Evolutionary conservation across 2,888 invertebrate species (phyloP), one percentile per base, ranked within the genome.

Genomic region (Nezara viridula): DNA sequence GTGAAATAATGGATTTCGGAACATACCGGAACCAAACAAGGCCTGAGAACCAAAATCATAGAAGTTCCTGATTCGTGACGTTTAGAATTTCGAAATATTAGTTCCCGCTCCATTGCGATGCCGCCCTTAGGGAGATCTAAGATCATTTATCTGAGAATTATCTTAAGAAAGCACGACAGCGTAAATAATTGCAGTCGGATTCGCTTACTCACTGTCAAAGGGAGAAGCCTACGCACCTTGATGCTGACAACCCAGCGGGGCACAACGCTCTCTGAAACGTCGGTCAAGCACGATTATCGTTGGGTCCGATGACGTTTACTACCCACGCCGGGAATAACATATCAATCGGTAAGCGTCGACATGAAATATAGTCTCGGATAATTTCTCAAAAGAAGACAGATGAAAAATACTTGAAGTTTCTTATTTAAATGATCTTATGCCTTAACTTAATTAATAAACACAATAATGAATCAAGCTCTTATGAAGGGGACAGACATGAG

Each of bases 101-200:
- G 77, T 40, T 27, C 7, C n/a, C n/a, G 81, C 44, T 81, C 44
- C 24, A 47, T 44, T 81, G 81, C n/a, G 24, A 81, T n/a, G 24
- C 44, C 81, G 44, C 81, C 44, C 81, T n/a, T 16, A 24, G 37
- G 37, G 77, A 77, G 37, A 37, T 77, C 21, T 0, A 7, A 44
- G 81, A 81, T 81, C 81, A 40, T 47, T 81, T 81, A 44, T 81
- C 44, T 81, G 81, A 47, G 81, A 47, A 47, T 47, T 81, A 81
- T 81, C 81, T 81, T 47, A 40, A 44, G 81, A 21, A 81, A 47
- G n/a, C 81, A 47, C 40, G 81, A 47, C 81, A 81, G 44, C 81
- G 81, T 81, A 47, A 81, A 81, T 81, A 81, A 81, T 81, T 47
- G 81, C 44, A 47, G 81, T 44, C 40, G 81, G 81, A 81, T 81